These are phyloP conservation scores for Miltochrista miniata DNA, from an alignment of 2,888 invertebrate genomes.

Conservation along the genomic window DNA sequence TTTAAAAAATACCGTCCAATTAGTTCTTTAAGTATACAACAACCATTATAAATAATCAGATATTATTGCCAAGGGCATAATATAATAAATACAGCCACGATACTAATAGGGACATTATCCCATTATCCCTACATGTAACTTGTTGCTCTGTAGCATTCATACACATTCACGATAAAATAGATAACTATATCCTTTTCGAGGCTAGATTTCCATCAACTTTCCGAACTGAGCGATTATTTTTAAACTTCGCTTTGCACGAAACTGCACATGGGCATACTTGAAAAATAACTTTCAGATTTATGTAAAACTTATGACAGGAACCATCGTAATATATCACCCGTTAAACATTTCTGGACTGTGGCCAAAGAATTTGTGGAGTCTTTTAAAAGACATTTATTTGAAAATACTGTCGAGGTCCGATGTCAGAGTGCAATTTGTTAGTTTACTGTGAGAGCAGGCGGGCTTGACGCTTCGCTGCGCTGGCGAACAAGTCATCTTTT, in stretches of 20 bases:
- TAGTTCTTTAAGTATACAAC: too few species aligned
- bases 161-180: too few species aligned
- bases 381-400: conserved; percentile 47
- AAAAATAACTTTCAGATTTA: too few species aligned
- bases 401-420: conserved; percentile 29
- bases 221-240: not conserved
- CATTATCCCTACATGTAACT: too few species aligned
- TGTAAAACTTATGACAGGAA: conserved; percentile 21
- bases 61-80: too few species aligned
- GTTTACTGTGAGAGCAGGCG: conserved; percentile 43
- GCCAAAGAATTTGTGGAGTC: conserved; percentile 34
- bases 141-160: too few species aligned
- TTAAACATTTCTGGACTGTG: conserved; percentile 40
- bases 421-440: conserved; percentile 54
- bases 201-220: not conserved
- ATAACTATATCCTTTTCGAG: too few species aligned
- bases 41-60: too few species aligned
- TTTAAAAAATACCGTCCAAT: too few species aligned
- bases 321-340: conserved; percentile 37
- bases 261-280: not conserved
- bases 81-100: too few species aligned
- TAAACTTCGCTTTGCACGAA: not conserved
- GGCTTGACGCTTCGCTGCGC: conserved; percentile 11
- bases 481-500: conserved; percentile 41
- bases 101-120: too few species aligned